Evolutionary conservation across 2,888 invertebrate genomes (phyloP).

Genomic region (Suillia variegata): DNA sequence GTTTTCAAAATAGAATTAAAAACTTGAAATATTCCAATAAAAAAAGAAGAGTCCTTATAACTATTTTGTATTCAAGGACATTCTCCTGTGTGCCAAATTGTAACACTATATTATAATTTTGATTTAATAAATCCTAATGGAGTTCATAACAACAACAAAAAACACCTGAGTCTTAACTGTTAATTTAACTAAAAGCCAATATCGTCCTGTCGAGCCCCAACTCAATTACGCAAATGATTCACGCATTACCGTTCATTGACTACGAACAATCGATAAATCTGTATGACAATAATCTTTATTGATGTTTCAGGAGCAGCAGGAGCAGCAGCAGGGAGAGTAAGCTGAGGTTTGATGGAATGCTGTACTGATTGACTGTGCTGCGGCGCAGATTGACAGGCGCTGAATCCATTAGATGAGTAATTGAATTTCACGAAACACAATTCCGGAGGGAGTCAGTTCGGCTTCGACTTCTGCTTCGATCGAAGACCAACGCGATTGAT

Average conservation of each 20-base stretch:
- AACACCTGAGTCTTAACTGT: slow-evolving; percentile 28
- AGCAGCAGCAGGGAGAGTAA: slow-evolving; percentile 21
- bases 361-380: neutral
- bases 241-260: neutral
- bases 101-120: too few species aligned
- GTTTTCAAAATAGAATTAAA: too few species aligned
- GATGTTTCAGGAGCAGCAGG: slow-evolving; percentile 17
- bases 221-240: neutral
- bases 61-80: too few species aligned
- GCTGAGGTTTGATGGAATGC: slow-evolving; percentile 19
- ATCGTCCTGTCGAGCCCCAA: neutral
- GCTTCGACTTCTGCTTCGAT: too few species aligned
- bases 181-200: slow-evolving; percentile 41
- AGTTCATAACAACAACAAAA: too few species aligned
- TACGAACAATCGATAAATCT: slow-evolving; percentile 22
- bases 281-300: slow-evolving; percentile 28
- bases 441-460: neutral
- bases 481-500: neutral
- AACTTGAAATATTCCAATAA: too few species aligned
- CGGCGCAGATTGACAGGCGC: slow-evolving; percentile 12
- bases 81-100: too few species aligned
- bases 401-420: neutral
- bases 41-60: too few species aligned
- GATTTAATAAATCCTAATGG: slow-evolving; percentile 10
- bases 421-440: neutral